Conservation (phyloP, 2,113 vertebrate genomes). For the Equus quagga region DNA sequence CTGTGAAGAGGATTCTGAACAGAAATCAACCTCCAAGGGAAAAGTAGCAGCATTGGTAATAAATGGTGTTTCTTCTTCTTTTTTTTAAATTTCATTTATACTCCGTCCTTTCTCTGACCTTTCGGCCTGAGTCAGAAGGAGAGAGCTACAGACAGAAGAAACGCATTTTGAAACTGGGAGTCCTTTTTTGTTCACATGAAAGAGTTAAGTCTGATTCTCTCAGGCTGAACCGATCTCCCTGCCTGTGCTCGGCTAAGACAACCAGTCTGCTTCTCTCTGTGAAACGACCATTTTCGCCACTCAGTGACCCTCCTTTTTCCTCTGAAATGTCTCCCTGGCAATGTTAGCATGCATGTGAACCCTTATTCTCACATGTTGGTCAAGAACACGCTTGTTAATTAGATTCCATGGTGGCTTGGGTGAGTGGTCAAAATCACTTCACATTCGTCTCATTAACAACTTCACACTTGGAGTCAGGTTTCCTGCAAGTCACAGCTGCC, state of each 20-base stretch:
- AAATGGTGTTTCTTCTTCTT: neutral
- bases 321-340: neutral
- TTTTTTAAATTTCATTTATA: neutral
- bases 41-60: neutral
- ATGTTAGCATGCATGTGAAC: neutral
- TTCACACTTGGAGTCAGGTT: constrained; percentile 9
- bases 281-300: neutral
- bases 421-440: constrained; percentile 19
- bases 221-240: neutral
- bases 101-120: constrained; percentile 47
- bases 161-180: neutral
- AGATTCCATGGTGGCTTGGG: neutral
- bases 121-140: neutral
- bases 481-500: neutral
- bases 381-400: constrained; percentile 49
- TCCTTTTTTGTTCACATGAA: constrained; percentile 2
- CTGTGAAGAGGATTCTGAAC: constrained; percentile 38
- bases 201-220: neutral
- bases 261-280: neutral
- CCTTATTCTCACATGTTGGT: neutral
- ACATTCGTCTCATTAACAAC: constrained; percentile 53
- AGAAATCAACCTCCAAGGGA: constrained; percentile 49
- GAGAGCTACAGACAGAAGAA: neutral
- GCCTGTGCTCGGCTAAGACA: neutral
- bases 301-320: neutral